phyloP scores from a whole-genome alignment of 2,113 vertebrate genomes.

The Scolopax mira region DNA sequence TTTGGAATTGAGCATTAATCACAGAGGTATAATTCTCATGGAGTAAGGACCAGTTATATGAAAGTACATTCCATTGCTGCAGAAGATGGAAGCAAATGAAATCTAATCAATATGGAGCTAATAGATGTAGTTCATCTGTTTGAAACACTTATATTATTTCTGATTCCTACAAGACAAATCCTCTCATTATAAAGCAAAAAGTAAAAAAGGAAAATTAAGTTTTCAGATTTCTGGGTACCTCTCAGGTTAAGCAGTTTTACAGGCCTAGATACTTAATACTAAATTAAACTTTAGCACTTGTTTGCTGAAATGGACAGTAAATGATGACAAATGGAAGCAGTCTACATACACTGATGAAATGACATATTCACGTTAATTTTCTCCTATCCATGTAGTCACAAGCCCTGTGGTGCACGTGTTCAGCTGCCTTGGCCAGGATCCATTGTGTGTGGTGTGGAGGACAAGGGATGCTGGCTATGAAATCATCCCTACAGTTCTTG shows the following conservation, averaged over 20 bases:
- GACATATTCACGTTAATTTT: neutral
- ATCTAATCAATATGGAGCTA: neutral
- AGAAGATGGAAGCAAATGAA: neutral
- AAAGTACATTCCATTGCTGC: neutral
- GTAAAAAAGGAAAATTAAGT: neutral
- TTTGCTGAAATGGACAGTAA: neutral
- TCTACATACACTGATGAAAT: neutral
- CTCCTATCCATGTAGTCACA: neutral
- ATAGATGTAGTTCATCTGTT: neutral
- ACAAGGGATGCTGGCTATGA: neutral
- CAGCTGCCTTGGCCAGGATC: neutral
- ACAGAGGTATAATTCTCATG: neutral
- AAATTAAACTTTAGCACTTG: neutral
- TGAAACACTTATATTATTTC: neutral
- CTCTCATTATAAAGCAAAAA: neutral
- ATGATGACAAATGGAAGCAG: neutral
- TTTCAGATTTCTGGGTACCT: neutral
- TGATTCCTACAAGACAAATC: neutral
- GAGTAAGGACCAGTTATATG: neutral
- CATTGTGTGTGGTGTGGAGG: too few relatives aligned
- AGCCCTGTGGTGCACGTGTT: neutral
- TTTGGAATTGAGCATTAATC: neutral
- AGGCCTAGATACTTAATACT: neutral
- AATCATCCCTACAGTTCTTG: neutral
- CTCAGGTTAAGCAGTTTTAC: neutral